phyloP scores from a whole-genome alignment of 1,140 invertebrate genomes.

The Wasmannia auropunctata region DNA sequence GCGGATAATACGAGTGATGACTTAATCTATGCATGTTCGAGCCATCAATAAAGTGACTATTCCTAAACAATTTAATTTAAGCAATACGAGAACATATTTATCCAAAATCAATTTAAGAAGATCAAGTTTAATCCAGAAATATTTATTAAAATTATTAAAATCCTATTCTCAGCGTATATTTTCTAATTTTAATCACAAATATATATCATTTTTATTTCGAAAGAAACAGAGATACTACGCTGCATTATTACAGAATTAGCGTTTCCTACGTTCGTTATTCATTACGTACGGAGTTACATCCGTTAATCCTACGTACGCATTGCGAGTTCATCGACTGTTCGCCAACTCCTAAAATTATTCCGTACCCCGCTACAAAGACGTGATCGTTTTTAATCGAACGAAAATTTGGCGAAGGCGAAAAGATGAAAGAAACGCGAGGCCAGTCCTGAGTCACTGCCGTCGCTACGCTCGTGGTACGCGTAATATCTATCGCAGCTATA shows the following conservation, averaged over 20 bases:
- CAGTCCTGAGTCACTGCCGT: constrained; percentile 82
- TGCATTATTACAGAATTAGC: neutral
- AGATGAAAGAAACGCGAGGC: constrained; percentile 82
- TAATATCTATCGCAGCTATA: constrained; percentile 63
- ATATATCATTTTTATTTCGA: neutral
- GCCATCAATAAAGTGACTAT: neutral
- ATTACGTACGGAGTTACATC: neutral
- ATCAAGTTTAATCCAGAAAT: neutral
- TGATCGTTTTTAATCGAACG: constrained; percentile 59
- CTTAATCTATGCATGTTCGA: neutral
- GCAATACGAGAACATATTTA: neutral
- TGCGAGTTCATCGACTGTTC: constrained; percentile 21
- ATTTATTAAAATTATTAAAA: neutral
- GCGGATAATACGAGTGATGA: constrained; percentile 21
- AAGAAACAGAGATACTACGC: neutral
- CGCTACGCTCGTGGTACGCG: constrained; percentile 69
- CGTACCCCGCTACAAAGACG: neutral
- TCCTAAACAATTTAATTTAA: neutral
- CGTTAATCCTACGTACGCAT: neutral
- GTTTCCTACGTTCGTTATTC: neutral
- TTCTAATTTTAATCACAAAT: neutral
- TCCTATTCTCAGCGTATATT: neutral
- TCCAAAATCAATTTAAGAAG: neutral
- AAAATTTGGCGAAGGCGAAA: constrained; percentile 71
- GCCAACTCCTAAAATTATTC: constrained; percentile 7